Percentiles rank a stretch among this genome's conserved stretches.
These are phyloP conservation scores for Drosophila affinis DNA, from an alignment of 2,888 invertebrate genomes.

Conservation along the genomic window DNA sequence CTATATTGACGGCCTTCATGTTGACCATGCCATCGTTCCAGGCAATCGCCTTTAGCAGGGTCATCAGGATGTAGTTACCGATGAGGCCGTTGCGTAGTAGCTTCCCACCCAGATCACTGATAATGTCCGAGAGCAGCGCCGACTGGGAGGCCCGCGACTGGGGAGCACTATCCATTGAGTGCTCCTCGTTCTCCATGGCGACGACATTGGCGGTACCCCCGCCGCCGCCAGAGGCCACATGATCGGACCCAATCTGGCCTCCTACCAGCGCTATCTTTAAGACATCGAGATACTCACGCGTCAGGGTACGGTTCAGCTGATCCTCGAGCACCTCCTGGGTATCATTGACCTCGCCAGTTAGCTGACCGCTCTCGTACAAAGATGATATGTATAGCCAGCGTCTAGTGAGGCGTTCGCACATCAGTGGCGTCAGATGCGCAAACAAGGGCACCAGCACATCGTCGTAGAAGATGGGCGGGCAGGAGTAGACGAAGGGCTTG, in stretches of 20 bases:
- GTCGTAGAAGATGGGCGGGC: conserved; percentile 92
- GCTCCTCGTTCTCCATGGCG: conserved; percentile 87
- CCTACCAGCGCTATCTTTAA: conserved; percentile 90
- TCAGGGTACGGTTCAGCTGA: conserved; percentile 92
- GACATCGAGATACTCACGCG: conserved; percentile 94
- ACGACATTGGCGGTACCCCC: conserved; percentile 52
- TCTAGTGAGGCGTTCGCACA: conserved; percentile 88
- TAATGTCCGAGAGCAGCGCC: conserved; percentile 88
- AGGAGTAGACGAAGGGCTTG: conserved; percentile 93
- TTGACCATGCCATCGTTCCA: conserved; percentile 95
- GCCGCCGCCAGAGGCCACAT: conserved; percentile 31
- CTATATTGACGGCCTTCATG: conserved; percentile 90
- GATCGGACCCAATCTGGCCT: conserved; percentile 85
- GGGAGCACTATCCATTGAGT: conserved; percentile 88
- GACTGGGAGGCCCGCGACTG: conserved; percentile 84
- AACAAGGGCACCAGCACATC: conserved; percentile 91
- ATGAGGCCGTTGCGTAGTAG: conserved; percentile 88
- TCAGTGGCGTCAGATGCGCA: conserved; percentile 90
- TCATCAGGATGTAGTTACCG: conserved; percentile 87
- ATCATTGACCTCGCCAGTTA: conserved; percentile 88
- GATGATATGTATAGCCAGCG: conserved; percentile 92
- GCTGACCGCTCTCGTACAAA: conserved; percentile 89
- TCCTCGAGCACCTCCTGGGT: conserved; percentile 92
- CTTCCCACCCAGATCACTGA: conserved; percentile 92
- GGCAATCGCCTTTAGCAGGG: conserved; percentile 87